Conservation (phyloP, 2,888 invertebrate species). For the Ochropleura plecta region DNA sequence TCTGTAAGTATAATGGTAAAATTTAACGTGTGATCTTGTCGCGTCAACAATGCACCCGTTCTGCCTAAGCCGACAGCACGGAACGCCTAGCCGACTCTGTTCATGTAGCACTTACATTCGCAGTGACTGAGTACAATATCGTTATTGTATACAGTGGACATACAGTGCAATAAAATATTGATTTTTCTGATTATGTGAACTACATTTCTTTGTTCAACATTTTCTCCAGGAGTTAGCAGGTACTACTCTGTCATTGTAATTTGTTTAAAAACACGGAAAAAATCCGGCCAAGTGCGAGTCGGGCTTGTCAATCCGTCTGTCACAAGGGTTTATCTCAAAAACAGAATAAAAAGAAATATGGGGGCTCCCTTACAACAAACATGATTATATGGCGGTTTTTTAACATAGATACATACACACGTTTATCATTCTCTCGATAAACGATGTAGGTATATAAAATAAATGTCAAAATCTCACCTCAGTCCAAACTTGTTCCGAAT, state of each 20-base stretch:
- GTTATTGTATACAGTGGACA: constrained; percentile 49
- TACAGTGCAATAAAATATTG: constrained; percentile 26
- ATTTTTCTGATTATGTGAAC: background rate
- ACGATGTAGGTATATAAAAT: no score
- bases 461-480: constrained; percentile 74
- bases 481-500: constrained; percentile 81
- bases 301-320: no score
- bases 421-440: no score
- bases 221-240: background rate
- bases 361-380: no score
- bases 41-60: constrained; percentile 59
- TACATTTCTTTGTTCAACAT: background rate
- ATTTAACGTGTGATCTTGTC: constrained; percentile 9
- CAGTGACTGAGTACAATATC: constrained; percentile 51
- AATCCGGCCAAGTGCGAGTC: no score
- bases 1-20: no score
- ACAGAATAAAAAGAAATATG: no score
- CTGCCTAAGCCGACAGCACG: constrained; percentile 38
- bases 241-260: no score
- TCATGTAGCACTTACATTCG: constrained; percentile 53
- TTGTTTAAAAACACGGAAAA: no score
- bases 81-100: constrained; percentile 59
- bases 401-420: no score
- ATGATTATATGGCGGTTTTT: no score
- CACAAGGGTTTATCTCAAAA: no score